Base-by-base conservation (phyloP, 64 coral and sea anemone genomes). In the Dendronephthya gigantea region DNA sequence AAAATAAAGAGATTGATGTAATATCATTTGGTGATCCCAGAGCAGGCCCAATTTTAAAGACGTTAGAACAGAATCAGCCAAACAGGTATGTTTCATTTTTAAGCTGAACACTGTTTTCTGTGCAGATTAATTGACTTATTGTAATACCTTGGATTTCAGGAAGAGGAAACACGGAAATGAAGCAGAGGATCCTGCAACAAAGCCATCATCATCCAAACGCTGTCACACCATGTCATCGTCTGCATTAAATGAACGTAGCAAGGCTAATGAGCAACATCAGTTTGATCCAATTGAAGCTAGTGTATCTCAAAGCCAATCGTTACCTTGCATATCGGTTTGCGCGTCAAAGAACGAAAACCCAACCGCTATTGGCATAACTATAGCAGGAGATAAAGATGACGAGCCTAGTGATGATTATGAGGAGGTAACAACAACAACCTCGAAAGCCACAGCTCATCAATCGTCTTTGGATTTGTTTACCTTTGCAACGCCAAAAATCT, bases 1-100 rank as follows among this genome's bases (percentile, higher is more conserved):
- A 74, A 35, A 35, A 74, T 74, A 35, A 74, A 35, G 68, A 74
- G n/a, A 74, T 74, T 74, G 68, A 74, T 74, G 68, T 74, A 27
- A 74, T 74, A 74, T 74, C 68, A 74, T 74, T 52, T 52, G 50
- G 50, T 52, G 50, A 52, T 52, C 50, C 50, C 50, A 52, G 50
- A 52, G 50, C 50, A 52, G 50, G 50, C 9, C 50, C 50, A 52
- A 52, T 52, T 52, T 22, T 52, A 10, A 52, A 52, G 50, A 52
- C 50, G 50, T 8, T 52, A 12, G 9, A 52, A 52, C 50, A 22
- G 23, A 52, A 52, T 52, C 50, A 52, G 50, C 50, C 50, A 52
- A 52, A 52, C 50, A 52, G 50, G 50, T 52, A 22, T 52, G 50
- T 52, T 52, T 0, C 23, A 52, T 12, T 52, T 52, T 52, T 52